Conservation (phyloP, 2,113 vertebrate genomes). For the Cyanoramphus novaezelandiae region DNA sequence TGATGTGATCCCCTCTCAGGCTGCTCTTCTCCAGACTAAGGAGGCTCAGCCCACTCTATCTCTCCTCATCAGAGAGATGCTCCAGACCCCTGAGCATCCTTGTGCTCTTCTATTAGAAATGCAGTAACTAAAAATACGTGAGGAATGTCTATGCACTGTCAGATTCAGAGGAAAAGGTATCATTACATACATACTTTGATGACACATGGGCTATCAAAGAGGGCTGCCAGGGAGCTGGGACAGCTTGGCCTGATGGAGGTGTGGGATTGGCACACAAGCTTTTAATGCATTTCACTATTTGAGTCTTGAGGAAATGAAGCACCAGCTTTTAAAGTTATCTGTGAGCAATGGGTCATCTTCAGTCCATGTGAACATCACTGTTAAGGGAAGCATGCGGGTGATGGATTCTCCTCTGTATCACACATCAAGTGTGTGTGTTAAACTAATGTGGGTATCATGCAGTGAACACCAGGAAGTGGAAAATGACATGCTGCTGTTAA, state of each 20-base stretch:
- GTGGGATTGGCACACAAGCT: background rate
- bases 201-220: accelerated
- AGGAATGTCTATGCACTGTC: background rate
- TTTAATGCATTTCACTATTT: background rate
- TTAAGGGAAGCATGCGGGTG: accelerated
- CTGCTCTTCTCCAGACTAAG: background rate
- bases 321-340: background rate
- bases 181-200: accelerated
- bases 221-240: too few relatives aligned
- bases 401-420: background rate
- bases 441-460: accelerated
- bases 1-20: background rate
- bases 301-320: background rate
- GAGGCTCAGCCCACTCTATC: background rate
- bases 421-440: background rate
- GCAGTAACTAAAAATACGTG: background rate
- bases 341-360: background rate
- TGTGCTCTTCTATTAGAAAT: background rate
- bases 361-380: background rate
- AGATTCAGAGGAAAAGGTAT: background rate
- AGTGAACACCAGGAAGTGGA: background rate
- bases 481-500: background rate
- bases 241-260: background rate
- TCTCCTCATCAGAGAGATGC: background rate
- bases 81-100: background rate